These are phyloP conservation scores for Sesamia inferens DNA, from an alignment of 2,888 invertebrate genomes.

Conservation along the genomic window DNA sequence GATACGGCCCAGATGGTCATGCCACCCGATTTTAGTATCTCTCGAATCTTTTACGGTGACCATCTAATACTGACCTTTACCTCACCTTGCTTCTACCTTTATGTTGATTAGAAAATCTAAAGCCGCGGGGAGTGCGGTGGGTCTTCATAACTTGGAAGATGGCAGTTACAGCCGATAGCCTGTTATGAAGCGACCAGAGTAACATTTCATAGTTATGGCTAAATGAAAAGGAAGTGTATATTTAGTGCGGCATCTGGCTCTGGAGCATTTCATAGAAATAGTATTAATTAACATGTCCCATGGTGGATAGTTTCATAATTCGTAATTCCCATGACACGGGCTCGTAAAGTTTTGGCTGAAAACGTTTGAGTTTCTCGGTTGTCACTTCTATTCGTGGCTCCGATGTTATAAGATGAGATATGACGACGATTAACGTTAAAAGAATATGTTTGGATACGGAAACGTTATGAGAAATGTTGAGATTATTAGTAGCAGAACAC, in stretches of 20 bases:
- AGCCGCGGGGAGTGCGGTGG: conserved; percentile 70
- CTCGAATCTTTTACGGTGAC: conserved; percentile 83
- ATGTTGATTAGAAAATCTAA: conserved; percentile 69
- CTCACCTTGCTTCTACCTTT: conserved; percentile 73
- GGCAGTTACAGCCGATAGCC: conserved; percentile 84
- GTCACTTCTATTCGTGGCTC: conserved; percentile 67
- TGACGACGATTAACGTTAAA: conserved; percentile 68
- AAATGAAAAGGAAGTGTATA: conserved; percentile 89
- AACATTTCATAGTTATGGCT: conserved; percentile 88
- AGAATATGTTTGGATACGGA: conserved; percentile 66
- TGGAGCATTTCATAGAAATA: conserved; percentile 85
- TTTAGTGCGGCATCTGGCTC: conserved; percentile 88
- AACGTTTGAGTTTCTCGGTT: conserved; percentile 63
- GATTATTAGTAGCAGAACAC: conserved; percentile 67
- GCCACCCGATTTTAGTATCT: conserved; percentile 87
- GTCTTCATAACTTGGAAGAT: conserved; percentile 76
- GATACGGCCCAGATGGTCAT: conserved; percentile 88
- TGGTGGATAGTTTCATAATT: conserved; percentile 81
- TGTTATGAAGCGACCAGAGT: conserved; percentile 84
- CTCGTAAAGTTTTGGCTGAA: conserved; percentile 75
- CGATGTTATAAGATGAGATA: conserved; percentile 70
- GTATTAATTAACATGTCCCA: conserved; percentile 86
- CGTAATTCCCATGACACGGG: conserved; percentile 75
- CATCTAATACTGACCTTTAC: conserved; percentile 76
- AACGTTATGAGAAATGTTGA: conserved; percentile 67